Conservation (phyloP, 2,797 vertebrate species). For the Decapterus maruadsi region DNA sequence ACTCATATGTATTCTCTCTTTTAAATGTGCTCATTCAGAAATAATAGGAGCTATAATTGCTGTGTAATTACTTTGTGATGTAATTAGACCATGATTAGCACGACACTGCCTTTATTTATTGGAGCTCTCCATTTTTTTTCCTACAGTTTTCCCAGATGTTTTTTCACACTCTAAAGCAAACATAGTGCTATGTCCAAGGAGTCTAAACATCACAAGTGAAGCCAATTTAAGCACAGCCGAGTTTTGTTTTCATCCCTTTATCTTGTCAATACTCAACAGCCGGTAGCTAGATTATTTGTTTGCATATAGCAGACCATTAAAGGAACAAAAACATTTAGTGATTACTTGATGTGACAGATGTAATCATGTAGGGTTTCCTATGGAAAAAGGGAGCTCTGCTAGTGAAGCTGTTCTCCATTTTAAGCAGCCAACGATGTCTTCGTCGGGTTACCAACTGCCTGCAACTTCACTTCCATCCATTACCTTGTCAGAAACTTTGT, state of each 20-base stretch:
- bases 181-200: conserved; percentile 21
- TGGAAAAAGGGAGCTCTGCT: conserved; percentile 12
- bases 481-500: conserved; percentile 68
- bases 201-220: conserved; percentile 17
- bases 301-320: conserved; percentile 22
- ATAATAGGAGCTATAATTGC: conserved; percentile 77
- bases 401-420: conserved; percentile 23
- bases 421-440: conserved; percentile 15
- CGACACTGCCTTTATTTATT: conserved; percentile 71
- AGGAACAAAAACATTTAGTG: conserved; percentile 22
- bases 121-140: conserved; percentile 43
- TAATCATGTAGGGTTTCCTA: not conserved
- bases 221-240: conserved; percentile 45
- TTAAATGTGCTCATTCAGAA: conserved; percentile 75
- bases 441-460: conserved; percentile 17
- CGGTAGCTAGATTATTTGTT: conserved; percentile 22
- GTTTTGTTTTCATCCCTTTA: conserved; percentile 25
- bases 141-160: conserved; percentile 30
- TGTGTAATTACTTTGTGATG: conserved; percentile 81
- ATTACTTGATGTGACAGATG: not conserved
- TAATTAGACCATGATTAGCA: conserved; percentile 79
- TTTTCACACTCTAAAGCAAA: conserved; percentile 32
- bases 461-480: conserved; percentile 45
- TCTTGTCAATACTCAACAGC: conserved; percentile 38
- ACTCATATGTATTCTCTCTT: conserved; percentile 76